phyloP scores from a whole-genome alignment of 1,140 invertebrate genomes.

The Polypedilum vanderplanki region DNA sequence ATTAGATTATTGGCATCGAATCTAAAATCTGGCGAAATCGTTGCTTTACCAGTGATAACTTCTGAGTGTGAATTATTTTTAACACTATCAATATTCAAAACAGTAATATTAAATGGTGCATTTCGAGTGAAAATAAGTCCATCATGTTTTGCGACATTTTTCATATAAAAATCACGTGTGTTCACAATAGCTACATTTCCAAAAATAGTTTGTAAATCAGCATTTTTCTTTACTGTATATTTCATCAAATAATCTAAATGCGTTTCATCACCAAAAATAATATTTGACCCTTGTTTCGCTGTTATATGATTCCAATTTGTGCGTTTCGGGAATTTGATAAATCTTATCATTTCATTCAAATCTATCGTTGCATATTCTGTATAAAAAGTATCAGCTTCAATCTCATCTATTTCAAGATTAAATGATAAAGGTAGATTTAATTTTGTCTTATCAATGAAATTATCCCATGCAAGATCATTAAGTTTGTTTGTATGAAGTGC shows the following conservation, averaged over 20 bases:
- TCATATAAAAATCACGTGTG: not conserved
- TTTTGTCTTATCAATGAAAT: not conserved
- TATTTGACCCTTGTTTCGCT: not conserved
- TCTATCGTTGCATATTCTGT: not conserved
- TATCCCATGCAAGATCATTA: not conserved
- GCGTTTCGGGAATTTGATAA: not conserved
- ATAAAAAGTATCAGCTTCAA: not conserved
- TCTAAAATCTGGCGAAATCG: not conserved
- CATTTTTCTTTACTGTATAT: not conserved
- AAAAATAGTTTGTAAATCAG: not conserved
- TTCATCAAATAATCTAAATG: not conserved
- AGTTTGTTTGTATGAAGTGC: not conserved
- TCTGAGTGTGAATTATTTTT: not conserved
- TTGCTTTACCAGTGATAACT: not conserved
- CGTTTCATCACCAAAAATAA: not conserved
- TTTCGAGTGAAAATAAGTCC: not conserved
- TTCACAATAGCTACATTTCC: not conserved
- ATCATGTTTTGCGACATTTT: not conserved
- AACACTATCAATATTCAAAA: not conserved
- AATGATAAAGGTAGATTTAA: not conserved
- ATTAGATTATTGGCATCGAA: not conserved
- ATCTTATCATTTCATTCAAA: not conserved
- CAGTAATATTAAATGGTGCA: not conserved
- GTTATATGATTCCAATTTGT: not conserved
- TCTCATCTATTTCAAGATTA: not conserved